phyloP scores from a whole-genome alignment of 1,140 invertebrate genomes.

The Drosophila kurseongensis region DNA sequence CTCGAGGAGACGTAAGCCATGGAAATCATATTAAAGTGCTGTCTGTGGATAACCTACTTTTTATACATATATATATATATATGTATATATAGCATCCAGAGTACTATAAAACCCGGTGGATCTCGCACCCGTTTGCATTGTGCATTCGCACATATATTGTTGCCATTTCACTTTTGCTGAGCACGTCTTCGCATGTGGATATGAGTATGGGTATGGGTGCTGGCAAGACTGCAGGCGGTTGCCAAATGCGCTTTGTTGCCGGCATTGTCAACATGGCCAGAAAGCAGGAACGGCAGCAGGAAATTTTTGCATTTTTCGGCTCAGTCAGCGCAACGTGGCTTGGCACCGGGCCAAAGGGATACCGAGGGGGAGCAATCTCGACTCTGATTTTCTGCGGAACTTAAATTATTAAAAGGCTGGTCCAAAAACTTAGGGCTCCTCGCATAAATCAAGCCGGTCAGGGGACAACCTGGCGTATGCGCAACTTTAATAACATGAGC shows the following conservation, averaged over 20 bases:
- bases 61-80: slow-evolving; percentile 42
- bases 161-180: slow-evolving; percentile 79
- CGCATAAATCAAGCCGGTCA: slow-evolving; percentile 75
- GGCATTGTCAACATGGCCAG: slow-evolving; percentile 74
- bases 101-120: slow-evolving; percentile 15
- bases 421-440: slow-evolving; percentile 50
- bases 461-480: slow-evolving; percentile 70
- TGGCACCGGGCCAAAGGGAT: slow-evolving; percentile 52
- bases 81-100: slow-evolving; percentile 4
- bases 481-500: slow-evolving; percentile 68
- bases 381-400: slow-evolving; percentile 64
- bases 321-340: slow-evolving; percentile 78
- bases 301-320: slow-evolving; percentile 78
- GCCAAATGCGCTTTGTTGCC: slow-evolving; percentile 79
- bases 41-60: slow-evolving; percentile 78
- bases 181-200: slow-evolving; percentile 53
- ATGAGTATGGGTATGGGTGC: slow-evolving; percentile 4
- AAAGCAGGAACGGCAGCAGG: slow-evolving; percentile 20
- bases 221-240: slow-evolving; percentile 74
- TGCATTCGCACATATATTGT: slow-evolving; percentile 53
- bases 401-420: slow-evolving; percentile 74
- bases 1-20: slow-evolving; percentile 59
- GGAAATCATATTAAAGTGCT: slow-evolving; percentile 81
- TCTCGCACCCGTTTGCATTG: slow-evolving; percentile 23
- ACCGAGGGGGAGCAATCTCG: slow-evolving; percentile 7